Base-by-base conservation (phyloP, 2,113 vertebrate genomes). In the Arizona elegans region DNA sequence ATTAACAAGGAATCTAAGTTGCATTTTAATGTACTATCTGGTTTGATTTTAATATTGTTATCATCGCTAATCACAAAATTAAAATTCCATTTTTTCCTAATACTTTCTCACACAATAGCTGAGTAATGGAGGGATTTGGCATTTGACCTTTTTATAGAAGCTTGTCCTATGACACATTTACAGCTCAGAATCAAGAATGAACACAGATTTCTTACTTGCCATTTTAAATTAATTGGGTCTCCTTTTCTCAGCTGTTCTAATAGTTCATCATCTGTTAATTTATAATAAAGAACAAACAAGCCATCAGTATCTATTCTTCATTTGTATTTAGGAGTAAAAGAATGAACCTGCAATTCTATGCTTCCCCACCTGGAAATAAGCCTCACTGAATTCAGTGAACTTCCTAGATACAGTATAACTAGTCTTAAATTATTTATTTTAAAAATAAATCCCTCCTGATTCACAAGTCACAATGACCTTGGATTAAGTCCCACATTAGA, bases 121-220 rank as follows among this genome's bases (percentile, higher is more conserved):
- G 88, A 93, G 86, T 87, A 93, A 93, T 53, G 7, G 88, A 90
- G 43, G 52, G 58, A 52, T 56, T 90, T 90, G 92, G 56, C 92
- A 93, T 58, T 52, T 93, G 89, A 90, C 88, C 88, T 93, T 93
- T 93, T 93, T 56, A 90, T 52, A 62, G n/a, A 56, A 90, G 75
- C 29, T 56, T 90, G 43, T 87, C 47, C 89, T 24, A 26, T 86
- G 43, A 86, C n/a, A 93, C 50, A 87, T 86, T 33, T 90, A 58
- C 26, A 90, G 75, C 15, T 62, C 75, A 86, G 55, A 59, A 93
- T 89, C 52, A 92, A 88, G 52, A 62, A 70, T n/a, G 50, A 89
- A 62, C 47, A 50, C 75, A 86, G 43, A 59, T 90, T 93, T 93
- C 55, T 90, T 52, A 62, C 23, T 93, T 93, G 75, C 56, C 92